Evolutionary conservation across 2,797 vertebrate genomes (phyloP).

Genomic region (Melanotaenia parkinsoni): DNA sequence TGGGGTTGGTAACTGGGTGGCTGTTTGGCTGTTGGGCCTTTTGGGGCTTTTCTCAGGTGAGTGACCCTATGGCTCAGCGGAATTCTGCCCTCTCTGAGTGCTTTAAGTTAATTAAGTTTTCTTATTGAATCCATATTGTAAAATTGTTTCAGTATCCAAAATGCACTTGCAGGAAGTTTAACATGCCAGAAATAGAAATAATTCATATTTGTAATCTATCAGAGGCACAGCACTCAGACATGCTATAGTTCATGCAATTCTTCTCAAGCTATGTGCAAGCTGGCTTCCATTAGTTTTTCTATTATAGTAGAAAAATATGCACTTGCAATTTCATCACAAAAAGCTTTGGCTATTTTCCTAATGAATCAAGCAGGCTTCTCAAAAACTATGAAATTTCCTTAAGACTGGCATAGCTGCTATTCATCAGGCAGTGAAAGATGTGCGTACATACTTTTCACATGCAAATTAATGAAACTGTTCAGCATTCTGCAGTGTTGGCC

Average conservation of each 20-base stretch:
- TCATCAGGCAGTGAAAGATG: conserved; percentile 18
- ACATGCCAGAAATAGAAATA: conserved; percentile 31
- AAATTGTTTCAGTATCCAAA: conserved; percentile 23
- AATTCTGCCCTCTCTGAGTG: too few species aligned
- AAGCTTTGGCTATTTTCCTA: conserved; percentile 4
- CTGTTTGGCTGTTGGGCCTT: too few species aligned
- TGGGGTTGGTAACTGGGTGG: too few species aligned
- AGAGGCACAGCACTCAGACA: conserved; percentile 13
- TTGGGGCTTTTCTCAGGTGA: too few species aligned
- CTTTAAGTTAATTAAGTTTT: not conserved
- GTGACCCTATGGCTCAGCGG: too few species aligned
- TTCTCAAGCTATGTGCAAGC: not conserved
- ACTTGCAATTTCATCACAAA: conserved; percentile 14
- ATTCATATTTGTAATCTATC: conserved; percentile 35
- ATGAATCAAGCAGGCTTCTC: conserved; percentile 4
- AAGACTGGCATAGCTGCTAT: conserved; percentile 9
- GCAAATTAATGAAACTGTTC: conserved; percentile 35
- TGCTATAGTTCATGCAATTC: conserved; percentile 16
- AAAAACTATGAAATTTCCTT: conserved; percentile 8
- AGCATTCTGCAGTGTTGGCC: conserved; percentile 38
- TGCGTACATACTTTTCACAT: conserved; percentile 14
- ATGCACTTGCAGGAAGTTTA: conserved; percentile 12
- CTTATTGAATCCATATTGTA: conserved; percentile 20
- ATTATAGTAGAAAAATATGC: not conserved
- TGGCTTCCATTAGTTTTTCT: not conserved